phyloP scores from a whole-genome alignment of 2,113 vertebrate species.

The Osmerus eperlanus region DNA sequence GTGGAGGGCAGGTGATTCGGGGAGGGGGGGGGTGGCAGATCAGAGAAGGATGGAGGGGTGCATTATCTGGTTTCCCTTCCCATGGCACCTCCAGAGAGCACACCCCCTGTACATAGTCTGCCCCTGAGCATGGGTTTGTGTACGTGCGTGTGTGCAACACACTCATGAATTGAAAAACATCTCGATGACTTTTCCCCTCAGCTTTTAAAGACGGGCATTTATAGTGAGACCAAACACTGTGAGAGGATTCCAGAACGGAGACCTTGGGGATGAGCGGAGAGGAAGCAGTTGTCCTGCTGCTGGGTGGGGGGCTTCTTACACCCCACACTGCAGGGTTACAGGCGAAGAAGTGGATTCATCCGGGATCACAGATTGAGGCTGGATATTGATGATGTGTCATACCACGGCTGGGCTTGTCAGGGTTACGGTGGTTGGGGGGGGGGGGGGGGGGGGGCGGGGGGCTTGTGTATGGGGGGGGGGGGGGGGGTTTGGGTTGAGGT shows the following conservation, averaged over 20 bases:
- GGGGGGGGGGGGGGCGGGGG: no score
- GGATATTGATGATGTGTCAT: conserved; percentile 26
- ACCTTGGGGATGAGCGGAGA: no score
- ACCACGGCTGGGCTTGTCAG: not conserved
- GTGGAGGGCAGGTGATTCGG: not conserved
- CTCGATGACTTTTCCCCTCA: no score
- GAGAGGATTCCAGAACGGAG: no score
- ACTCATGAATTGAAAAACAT: no score
- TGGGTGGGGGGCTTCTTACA: no score
- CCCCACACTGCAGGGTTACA: not conserved
- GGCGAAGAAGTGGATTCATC: not conserved
- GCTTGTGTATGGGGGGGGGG: not conserved
- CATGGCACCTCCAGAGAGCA: not conserved
- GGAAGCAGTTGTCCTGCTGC: no score
- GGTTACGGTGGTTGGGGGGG: not conserved
- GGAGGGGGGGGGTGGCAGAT: not conserved
- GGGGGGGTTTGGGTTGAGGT: not conserved
- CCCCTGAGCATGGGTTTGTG: not conserved
- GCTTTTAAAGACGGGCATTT: no score
- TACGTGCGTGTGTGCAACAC: not conserved
- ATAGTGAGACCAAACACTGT: no score
- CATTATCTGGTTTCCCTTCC: no score
- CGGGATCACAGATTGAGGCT: not conserved
- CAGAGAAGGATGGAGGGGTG: not conserved
- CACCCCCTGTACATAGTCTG: no score